Evolutionary conservation across 35 echinoderm and acorn worm species (phyloP).

Genomic region (Ptychodera flava): DNA sequence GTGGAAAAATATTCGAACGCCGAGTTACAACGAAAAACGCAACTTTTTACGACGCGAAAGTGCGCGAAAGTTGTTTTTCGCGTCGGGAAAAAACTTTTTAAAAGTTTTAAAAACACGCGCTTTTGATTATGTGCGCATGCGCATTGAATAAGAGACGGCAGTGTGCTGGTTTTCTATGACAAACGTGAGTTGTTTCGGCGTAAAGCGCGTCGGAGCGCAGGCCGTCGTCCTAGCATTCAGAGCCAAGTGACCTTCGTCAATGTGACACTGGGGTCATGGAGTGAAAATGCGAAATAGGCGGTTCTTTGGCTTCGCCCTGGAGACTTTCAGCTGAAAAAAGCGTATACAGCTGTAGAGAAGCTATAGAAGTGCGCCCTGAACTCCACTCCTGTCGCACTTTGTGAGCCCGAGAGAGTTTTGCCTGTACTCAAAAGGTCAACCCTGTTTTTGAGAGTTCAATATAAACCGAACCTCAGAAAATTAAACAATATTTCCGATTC

Average conservation of each 20-base stretch:
- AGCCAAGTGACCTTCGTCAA: not conserved
- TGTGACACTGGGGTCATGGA: not conserved
- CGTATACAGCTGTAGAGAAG: not conserved
- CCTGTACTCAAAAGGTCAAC: not conserved
- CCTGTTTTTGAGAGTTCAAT: not conserved
- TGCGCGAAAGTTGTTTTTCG: not conserved
- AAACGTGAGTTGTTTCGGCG: not conserved
- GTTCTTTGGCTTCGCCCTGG: not conserved
- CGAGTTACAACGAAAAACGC: not conserved
- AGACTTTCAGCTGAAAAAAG: not conserved
- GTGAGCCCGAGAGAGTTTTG: not conserved
- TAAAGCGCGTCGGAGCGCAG: not conserved
- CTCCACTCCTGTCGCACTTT: not conserved
- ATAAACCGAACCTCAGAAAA: not conserved
- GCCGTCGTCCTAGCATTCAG: not conserved
- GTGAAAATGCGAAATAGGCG: not conserved
- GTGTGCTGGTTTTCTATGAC: not conserved
- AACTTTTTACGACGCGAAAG: not conserved
- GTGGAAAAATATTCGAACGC: not conserved
- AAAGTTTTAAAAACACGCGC: constrained; percentile 1
- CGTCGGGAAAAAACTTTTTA: not conserved
- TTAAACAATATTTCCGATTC: not conserved
- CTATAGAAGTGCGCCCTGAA: not conserved
- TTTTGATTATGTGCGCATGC: not conserved
- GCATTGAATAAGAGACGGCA: not conserved